Evolutionary conservation across 2,888 invertebrate genomes (phyloP).

Genomic region (Melipona bicolor): DNA sequence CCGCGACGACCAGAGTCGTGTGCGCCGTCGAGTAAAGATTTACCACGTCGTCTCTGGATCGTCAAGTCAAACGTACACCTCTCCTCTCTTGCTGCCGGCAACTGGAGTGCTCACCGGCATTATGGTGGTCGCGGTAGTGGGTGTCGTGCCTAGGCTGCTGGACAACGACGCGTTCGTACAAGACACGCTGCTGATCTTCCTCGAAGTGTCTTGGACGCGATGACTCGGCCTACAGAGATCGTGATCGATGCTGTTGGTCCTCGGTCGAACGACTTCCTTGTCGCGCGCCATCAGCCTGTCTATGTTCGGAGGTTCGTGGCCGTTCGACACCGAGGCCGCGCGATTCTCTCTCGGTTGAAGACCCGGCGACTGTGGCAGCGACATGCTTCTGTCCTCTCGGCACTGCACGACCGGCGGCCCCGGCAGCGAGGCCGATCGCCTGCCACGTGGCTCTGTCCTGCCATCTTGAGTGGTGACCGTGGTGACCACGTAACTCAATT

Average conservation of each 20-base stretch:
- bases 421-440: constrained; percentile 82
- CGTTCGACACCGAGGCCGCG: constrained; percentile 67
- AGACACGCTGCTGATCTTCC: constrained; percentile 84
- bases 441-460: constrained; percentile 74
- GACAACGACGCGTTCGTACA: constrained; percentile 73
- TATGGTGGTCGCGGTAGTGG: constrained; percentile 57
- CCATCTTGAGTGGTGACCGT: constrained; percentile 66
- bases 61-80: constrained; percentile 85
- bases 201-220: constrained; percentile 74
- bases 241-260: constrained; percentile 78
- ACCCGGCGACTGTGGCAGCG: constrained; percentile 80
- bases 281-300: constrained; percentile 65
- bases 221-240: constrained; percentile 66
- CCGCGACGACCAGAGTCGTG: not conserved
- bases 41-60: constrained; percentile 16
- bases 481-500: constrained; percentile 74
- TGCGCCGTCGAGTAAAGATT: constrained; percentile 8
- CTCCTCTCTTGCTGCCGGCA: constrained; percentile 84
- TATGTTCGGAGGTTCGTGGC: constrained; percentile 67
- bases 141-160: constrained; percentile 45
- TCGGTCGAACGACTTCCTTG: constrained; percentile 72
- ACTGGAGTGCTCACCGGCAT: constrained; percentile 77
- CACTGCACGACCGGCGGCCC: constrained; percentile 77
- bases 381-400: constrained; percentile 80
- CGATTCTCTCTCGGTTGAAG: constrained; percentile 75